Percentiles rank a stretch among this genome's conserved stretches.
These are phyloP conservation scores for Nycticryphes semicollaris DNA, from an alignment of 2,113 vertebrate genomes.

Conservation along the genomic window DNA sequence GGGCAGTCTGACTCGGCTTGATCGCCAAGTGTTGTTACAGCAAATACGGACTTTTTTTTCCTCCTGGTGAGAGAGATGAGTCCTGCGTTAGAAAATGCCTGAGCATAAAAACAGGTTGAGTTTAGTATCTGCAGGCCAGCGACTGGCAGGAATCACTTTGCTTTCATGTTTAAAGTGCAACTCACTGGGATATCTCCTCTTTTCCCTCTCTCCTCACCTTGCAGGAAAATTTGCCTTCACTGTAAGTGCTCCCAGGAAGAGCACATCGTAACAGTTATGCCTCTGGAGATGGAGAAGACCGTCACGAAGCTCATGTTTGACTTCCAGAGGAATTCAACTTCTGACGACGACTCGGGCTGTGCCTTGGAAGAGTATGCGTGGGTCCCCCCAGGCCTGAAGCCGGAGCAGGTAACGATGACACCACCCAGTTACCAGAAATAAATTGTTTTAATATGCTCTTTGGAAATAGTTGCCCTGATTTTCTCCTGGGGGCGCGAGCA, in stretches of 20 bases:
- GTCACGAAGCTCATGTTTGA: constrained; percentile 99
- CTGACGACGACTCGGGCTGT: constrained; percentile 95
- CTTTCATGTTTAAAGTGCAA: not conserved
- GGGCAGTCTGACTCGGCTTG: not conserved
- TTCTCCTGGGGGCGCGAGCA: fast-evolving
- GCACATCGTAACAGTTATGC: constrained; percentile 94
- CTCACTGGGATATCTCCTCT: not conserved
- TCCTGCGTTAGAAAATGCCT: not conserved
- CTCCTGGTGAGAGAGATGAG: not conserved
- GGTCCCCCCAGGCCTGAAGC: constrained; percentile 96
- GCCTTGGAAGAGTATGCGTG: constrained; percentile 97
- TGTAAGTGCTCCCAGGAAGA: constrained; percentile 98
- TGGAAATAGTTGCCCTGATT: not conserved
- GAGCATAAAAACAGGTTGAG: not conserved
- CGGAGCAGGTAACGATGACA: constrained; percentile 87
- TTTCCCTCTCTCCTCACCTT: constrained; percentile 3
- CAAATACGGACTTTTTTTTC: constrained; percentile 15
- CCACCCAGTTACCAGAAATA: not conserved
- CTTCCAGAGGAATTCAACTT: constrained; percentile 98
- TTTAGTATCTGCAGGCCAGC: constrained; percentile 9
- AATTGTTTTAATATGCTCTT: not conserved
- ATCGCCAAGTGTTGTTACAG: constrained; percentile 1
- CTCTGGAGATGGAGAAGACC: constrained; percentile 98
- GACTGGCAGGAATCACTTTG: not conserved
- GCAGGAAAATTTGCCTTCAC: constrained; percentile 97